Evolutionary conservation across 1,140 invertebrate species (phyloP).

Genomic region (Saccostrea glomerata): DNA sequence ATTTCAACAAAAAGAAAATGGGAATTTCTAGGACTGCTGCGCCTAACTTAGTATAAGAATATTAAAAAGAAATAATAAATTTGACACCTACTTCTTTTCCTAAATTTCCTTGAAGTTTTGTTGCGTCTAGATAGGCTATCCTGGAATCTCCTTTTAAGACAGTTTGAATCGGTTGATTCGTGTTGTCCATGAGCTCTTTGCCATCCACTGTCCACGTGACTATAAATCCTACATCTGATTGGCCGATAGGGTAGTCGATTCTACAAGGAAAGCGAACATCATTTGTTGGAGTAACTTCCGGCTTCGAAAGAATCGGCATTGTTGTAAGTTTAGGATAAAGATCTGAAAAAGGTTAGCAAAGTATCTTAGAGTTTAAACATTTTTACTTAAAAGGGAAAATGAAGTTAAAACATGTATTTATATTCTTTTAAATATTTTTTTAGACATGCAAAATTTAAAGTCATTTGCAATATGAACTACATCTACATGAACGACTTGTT

Average conservation of each 20-base stretch:
- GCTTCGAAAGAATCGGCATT: constrained; percentile 47
- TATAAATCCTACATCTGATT: constrained; percentile 57
- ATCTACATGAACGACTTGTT: no score
- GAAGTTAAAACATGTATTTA: no score
- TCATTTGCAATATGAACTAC: no score
- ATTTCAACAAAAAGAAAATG: no score
- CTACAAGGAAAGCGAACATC: constrained; percentile 57
- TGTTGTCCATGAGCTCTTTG: constrained; percentile 10
- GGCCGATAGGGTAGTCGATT: constrained; percentile 46
- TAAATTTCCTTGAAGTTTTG: constrained; percentile 52
- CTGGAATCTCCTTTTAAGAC: constrained; percentile 43
- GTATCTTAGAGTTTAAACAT: no score
- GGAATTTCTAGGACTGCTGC: no score
- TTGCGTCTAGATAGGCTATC: constrained; percentile 48
- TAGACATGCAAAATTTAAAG: no score
- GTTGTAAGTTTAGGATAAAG: constrained; percentile 51
- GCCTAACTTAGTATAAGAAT: no score
- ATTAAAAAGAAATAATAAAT: neutral
- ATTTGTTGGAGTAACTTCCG: constrained; percentile 37
- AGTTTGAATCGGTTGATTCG: neutral
- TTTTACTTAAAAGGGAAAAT: no score
- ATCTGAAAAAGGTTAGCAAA: constrained; percentile 31
- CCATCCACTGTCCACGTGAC: constrained; percentile 61
- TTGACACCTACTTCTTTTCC: constrained; percentile 45
- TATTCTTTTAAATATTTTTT: no score